Evolutionary conservation across 2,888 invertebrate species (phyloP), one percentile per base, ranked within the genome.

Genomic region (Scaptomyza cyrtandrae): DNA sequence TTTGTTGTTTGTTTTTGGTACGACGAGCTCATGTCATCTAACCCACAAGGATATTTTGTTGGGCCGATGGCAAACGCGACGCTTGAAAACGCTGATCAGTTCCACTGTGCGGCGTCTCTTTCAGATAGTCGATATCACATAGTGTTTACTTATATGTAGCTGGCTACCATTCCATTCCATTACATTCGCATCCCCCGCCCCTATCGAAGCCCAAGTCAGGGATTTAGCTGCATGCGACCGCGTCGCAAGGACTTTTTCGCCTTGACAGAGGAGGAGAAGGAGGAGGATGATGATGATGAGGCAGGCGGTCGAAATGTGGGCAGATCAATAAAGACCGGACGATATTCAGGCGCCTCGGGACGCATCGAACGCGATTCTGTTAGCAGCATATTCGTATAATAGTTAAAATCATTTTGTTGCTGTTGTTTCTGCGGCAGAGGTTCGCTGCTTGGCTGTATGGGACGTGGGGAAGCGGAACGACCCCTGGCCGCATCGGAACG

Each of bases 261-360:
- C 19, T 27, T 50, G 3, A 62, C 68, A 29, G 60, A 72, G 4
- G 45, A 31, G 24, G 58, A 41, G 3, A 62, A 66, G 29, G 60
- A 72, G 4, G 45, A 31, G 24, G 58, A 41, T 4, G 37, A 24
- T 1, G 90, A 86, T 14, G 94, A 14, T 16, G 61, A 37, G 14
- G 24, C 24, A 2, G 90, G 86, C 19, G 94, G 94, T 31, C 93
- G 89, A 82, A 94, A 94, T 1, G 94, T 94, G 11, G 94, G 94
- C 71, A 94, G 86, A 74, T 94, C 94, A n/a, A 94, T 93, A 45
- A 93, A 91, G 6, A 94, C 86, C 10, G 90, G 85, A 35, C 89
- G 86, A 27, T 89, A 89, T 31, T 89, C 88, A 6, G 91, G 87
- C 54, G 87, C 76, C 54, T 91, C 90, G 0, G 91, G 91, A 1